Percentiles rank a stretch among this genome's conserved stretches.
Conservation (phyloP, 2,797 vertebrate species). For the Malacoctenus gilli region DNA sequence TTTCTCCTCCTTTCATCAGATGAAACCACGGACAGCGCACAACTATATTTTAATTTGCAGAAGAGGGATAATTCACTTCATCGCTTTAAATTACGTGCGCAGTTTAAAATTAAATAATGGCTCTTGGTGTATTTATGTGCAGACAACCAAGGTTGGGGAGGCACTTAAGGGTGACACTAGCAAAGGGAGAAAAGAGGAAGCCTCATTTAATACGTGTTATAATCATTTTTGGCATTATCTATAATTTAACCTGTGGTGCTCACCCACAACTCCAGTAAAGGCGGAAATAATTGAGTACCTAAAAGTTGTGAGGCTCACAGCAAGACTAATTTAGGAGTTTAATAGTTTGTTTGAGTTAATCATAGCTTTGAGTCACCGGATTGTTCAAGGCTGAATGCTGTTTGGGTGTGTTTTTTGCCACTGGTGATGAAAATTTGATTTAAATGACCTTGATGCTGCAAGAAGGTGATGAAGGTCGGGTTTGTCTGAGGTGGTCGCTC, state of each 20-base stretch:
- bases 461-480: constrained; percentile 22
- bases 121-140: constrained; percentile 52
- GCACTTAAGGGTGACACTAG: constrained; percentile 34
- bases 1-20: constrained; percentile 63
- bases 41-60: constrained; percentile 72
- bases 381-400: constrained; percentile 9
- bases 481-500: constrained; percentile 17
- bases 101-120: constrained; percentile 68
- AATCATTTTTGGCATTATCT: constrained; percentile 5
- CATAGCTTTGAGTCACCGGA: constrained; percentile 7
- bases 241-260: constrained; percentile 1
- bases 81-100: constrained; percentile 66
- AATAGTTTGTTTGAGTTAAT: constrained; percentile 14
- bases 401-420: constrained; percentile 27
- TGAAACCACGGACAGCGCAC: constrained; percentile 43
- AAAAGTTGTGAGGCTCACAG: constrained; percentile 2
- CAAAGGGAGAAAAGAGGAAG: constrained; percentile 20
- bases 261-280: neutral
- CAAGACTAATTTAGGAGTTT: constrained; percentile 1
- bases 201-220: constrained; percentile 14
- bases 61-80: constrained; percentile 63
- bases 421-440: constrained; percentile 52
- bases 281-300: neutral
- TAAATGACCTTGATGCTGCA: constrained; percentile 29
- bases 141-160: constrained; percentile 27